Percentiles rank a stretch among this genome's conserved stretches.
phyloP scores from a whole-genome alignment of 2,113 vertebrate species.

The Globicephala melas region DNA sequence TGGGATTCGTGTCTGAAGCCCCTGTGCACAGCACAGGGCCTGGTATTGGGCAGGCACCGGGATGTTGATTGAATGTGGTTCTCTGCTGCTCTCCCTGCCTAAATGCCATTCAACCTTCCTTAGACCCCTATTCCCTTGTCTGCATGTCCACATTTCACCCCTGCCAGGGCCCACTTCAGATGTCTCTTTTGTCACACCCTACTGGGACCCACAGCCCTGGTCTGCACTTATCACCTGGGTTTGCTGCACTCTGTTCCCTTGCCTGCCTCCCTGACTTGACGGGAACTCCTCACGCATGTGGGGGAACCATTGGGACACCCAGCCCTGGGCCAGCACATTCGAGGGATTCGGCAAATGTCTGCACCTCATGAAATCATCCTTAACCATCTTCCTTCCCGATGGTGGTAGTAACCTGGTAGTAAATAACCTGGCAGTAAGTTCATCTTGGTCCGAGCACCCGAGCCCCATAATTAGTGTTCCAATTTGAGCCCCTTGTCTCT shows the following conservation, averaged over 20 bases:
- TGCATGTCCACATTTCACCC: not conserved
- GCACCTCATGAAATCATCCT: not conserved
- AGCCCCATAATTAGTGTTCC: not conserved
- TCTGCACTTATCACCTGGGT: not conserved
- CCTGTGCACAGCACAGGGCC: not conserved
- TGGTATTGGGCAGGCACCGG: not conserved
- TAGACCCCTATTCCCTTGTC: not conserved
- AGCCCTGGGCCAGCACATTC: not conserved
- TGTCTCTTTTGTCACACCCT: not conserved
- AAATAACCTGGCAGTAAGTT: not conserved
- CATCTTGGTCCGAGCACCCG: not conserved
- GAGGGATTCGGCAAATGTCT: not conserved
- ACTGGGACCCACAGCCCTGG: not conserved
- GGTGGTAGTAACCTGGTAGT: not conserved
- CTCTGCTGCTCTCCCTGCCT: no score
- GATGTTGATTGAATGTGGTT: not conserved
- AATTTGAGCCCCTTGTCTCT: not conserved
- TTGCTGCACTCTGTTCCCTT: not conserved
- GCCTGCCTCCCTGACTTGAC: not conserved
- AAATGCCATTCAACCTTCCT: rapidly evolving
- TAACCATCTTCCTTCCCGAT: not conserved
- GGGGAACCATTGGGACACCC: not conserved
- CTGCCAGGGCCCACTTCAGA: not conserved
- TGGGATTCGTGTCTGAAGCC: not conserved
- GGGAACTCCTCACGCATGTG: not conserved